Conservation (phyloP, 1,140 invertebrate genomes). For the Lithobius niger region DNA sequence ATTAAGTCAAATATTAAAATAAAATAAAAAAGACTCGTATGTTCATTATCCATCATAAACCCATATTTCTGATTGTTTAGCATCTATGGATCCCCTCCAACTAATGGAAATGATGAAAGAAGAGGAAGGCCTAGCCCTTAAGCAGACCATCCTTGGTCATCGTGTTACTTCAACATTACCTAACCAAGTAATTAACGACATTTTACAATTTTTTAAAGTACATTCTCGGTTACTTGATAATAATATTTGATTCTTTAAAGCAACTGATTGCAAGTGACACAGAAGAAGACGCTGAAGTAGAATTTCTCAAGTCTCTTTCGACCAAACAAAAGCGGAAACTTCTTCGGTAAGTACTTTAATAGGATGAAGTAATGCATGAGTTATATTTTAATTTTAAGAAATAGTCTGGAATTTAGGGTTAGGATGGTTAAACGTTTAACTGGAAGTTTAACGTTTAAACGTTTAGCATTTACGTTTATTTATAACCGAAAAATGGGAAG, state of each 20-base stretch:
- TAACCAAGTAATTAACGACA: constrained; percentile 27
- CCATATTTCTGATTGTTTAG: no score
- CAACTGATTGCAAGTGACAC: constrained; percentile 32
- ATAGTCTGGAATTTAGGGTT: no score
- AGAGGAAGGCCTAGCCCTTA: constrained; percentile 68
- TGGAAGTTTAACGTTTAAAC: no score
- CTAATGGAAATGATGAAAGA: constrained; percentile 82
- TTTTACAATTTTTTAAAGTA: constrained; percentile 10
- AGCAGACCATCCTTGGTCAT: constrained; percentile 51
- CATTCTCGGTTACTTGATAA: neutral
- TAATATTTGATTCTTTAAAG: constrained; percentile 19
- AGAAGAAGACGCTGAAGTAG: constrained; percentile 49
- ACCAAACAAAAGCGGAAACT: constrained; percentile 83
- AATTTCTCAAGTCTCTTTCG: constrained; percentile 65
- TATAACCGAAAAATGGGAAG: no score
- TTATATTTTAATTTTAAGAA: no score
- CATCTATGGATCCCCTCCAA: constrained; percentile 47
- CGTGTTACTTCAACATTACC: constrained; percentile 41
- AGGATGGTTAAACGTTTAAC: no score
- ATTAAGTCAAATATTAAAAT: no score
- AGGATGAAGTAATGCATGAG: no score
- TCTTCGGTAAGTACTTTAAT: constrained; percentile 32
- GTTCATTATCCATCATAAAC: no score
- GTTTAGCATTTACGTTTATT: no score
- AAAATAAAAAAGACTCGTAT: no score